These are phyloP conservation scores for Paraescarpia echinospica DNA, from an alignment of 1,140 invertebrate genomes.

Conservation along the genomic window DNA sequence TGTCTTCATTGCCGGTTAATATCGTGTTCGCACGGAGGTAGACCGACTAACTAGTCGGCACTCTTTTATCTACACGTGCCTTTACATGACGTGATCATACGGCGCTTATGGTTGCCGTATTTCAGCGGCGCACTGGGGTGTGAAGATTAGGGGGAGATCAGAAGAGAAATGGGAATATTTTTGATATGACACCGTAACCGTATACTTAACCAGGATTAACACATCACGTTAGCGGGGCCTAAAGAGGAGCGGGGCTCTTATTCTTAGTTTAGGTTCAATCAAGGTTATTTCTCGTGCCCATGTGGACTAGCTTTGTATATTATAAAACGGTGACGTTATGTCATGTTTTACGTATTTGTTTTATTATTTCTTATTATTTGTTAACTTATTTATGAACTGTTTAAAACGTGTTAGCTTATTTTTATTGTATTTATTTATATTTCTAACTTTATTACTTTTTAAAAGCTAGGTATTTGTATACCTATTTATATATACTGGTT, in stretches of 20 bases:
- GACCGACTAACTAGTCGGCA: not conserved
- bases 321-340: too few relatives aligned
- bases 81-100: not conserved
- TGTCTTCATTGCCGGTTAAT: not conserved
- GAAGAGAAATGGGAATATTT: not conserved
- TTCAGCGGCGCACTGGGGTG: not conserved
- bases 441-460: too few relatives aligned
- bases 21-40: not conserved
- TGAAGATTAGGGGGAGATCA: not conserved
- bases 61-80: not conserved
- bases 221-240: not conserved
- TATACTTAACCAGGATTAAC: not conserved
- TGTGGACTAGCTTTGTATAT: not conserved
- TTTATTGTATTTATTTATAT: too few relatives aligned
- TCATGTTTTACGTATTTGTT: too few relatives aligned
- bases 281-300: not conserved
- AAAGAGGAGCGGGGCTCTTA: not conserved
- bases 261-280: not conserved
- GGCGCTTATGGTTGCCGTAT: not conserved
- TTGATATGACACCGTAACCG: not conserved
- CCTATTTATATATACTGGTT: too few relatives aligned
- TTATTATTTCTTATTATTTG: too few relatives aligned
- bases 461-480: too few relatives aligned
- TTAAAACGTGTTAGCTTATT: too few relatives aligned
- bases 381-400: too few relatives aligned